Percentiles rank a stretch among this genome's conserved stretches.
Evolutionary conservation across 1,140 invertebrate genomes (phyloP).

Genomic region (Camponotus floridanus): DNA sequence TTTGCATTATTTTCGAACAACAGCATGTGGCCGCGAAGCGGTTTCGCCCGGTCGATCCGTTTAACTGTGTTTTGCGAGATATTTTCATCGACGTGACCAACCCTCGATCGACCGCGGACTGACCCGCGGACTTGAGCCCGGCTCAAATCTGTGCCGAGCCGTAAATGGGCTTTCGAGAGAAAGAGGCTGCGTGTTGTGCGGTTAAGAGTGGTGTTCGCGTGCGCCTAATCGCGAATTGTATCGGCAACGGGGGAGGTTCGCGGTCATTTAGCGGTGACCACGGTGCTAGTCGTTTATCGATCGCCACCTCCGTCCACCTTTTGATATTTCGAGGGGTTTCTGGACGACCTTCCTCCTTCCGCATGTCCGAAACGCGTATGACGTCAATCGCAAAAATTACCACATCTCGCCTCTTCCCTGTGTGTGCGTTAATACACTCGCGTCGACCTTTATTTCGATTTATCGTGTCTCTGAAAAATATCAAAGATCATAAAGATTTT

Average conservation of each 20-base stretch:
- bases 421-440: too few species aligned
- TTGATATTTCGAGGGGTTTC: constrained; percentile 15
- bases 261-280: constrained; percentile 61
- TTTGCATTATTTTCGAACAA: background rate
- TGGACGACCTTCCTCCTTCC: background rate
- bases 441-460: background rate
- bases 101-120: constrained; percentile 32
- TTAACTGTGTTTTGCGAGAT: constrained; percentile 12
- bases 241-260: constrained; percentile 33
- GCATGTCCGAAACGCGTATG: background rate
- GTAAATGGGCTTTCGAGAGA: background rate
- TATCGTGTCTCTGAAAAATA: background rate
- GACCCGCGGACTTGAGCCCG: constrained; percentile 15
- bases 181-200: constrained; percentile 31
- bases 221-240: constrained; percentile 61
- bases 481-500: background rate
- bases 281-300: constrained; percentile 60
- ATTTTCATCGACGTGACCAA: constrained; percentile 43
- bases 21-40: too few species aligned
- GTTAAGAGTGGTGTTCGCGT: constrained; percentile 60
- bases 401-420: background rate
- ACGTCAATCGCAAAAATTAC: constrained; percentile 6
- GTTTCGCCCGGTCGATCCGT: background rate
- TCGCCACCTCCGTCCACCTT: background rate
- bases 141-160: background rate